These are phyloP conservation scores for Triplophysa yarkandensis DNA, from an alignment of 2,797 vertebrate species.

Conservation along the genomic window DNA sequence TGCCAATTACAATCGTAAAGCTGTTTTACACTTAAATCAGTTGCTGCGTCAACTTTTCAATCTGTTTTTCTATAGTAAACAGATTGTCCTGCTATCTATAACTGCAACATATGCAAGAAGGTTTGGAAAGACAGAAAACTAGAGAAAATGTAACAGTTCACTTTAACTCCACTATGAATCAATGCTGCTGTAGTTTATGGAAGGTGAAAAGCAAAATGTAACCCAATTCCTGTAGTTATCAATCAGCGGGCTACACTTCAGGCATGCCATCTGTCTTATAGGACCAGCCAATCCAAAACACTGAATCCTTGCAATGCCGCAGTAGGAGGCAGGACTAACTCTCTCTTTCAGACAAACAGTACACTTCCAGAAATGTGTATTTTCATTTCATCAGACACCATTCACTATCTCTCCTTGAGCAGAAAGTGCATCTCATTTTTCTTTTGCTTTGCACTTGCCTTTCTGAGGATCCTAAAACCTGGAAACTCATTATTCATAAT, in stretches of 20 bases:
- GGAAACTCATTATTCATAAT: conserved; percentile 69
- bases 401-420: conserved; percentile 26
- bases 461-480: conserved; percentile 44
- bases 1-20: background rate
- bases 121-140: background rate
- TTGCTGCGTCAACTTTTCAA: background rate
- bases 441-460: conserved; percentile 45
- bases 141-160: conserved; percentile 53
- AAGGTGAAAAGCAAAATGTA: conserved; percentile 74
- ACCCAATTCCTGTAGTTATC: conserved; percentile 80
- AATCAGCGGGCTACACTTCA: conserved; percentile 71
- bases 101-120: background rate
- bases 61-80: conserved; percentile 4
- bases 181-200: conserved; percentile 69
- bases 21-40: background rate
- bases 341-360: conserved; percentile 52
- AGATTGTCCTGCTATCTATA: conserved; percentile 15
- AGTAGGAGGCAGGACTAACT: conserved; percentile 57
- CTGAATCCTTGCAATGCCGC: conserved; percentile 51
- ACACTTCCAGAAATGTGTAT: conserved; percentile 22
- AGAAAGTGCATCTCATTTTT: conserved; percentile 47
- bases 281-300: conserved; percentile 61
- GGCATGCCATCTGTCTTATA: conserved; percentile 74
- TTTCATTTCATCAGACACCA: conserved; percentile 43
- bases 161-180: conserved; percentile 76